These are phyloP conservation scores for Theocolax elegans DNA, from an alignment of 1,140 invertebrate genomes.

Conservation along the genomic window DNA sequence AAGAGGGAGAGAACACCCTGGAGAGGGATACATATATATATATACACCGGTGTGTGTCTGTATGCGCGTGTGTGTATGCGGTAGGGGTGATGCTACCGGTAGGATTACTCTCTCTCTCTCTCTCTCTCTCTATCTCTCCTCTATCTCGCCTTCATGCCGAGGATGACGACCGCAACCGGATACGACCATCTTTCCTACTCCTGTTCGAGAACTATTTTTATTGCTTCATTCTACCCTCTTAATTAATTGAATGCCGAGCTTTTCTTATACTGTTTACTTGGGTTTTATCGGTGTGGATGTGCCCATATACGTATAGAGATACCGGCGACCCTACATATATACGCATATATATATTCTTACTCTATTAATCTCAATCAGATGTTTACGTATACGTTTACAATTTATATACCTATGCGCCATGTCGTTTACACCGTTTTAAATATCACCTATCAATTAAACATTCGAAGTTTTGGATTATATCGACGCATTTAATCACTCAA, in stretches of 20 bases:
- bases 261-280: too few relatives aligned
- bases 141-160: not conserved
- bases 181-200: constrained; percentile 13
- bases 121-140: not conserved
- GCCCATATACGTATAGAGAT: too few relatives aligned
- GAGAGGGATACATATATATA: constrained; percentile 25
- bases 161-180: constrained; percentile 24
- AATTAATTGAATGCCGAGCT: constrained; percentile 2
- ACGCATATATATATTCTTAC: too few relatives aligned
- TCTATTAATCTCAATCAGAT: too few relatives aligned
- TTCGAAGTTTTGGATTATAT: too few relatives aligned
- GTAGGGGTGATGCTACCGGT: constrained; percentile 11
- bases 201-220: constrained; percentile 11
- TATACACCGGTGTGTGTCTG: constrained; percentile 21
- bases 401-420: too few relatives aligned
- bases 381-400: too few relatives aligned
- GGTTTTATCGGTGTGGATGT: too few relatives aligned
- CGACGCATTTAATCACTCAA: too few relatives aligned
- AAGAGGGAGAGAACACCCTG: constrained; percentile 33
- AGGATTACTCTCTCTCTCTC: constrained; percentile 19
- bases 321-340: too few relatives aligned
- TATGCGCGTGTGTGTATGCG: constrained; percentile 33
- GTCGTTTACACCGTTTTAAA: too few relatives aligned
- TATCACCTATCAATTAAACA: too few relatives aligned
- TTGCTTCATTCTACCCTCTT: not conserved